phyloP scores from a whole-genome alignment of 2,113 vertebrate species.

The Ardeotis arabs region DNA sequence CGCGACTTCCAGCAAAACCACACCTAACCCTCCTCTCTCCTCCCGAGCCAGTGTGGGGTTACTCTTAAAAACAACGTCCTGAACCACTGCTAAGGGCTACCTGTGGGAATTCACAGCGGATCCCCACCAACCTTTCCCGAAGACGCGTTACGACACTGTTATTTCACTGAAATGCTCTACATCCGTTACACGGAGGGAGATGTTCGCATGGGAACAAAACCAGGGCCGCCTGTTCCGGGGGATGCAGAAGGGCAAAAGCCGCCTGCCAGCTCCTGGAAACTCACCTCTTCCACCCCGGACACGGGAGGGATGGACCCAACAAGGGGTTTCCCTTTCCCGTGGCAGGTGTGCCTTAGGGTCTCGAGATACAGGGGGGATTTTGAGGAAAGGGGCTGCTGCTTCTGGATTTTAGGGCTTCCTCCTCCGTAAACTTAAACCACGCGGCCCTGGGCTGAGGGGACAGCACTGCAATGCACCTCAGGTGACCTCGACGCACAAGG shows the following conservation, averaged over 20 bases:
- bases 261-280: background rate
- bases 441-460: background rate
- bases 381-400: background rate
- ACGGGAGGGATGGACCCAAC: background rate
- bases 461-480: fast-evolving
- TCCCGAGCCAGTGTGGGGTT: background rate
- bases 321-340: background rate
- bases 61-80: background rate
- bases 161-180: background rate
- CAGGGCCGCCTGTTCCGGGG: fast-evolving
- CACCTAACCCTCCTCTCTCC: background rate
- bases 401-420: background rate
- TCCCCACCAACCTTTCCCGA: background rate
- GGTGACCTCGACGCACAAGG: background rate
- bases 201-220: background rate
- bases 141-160: background rate
- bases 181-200: fast-evolving
- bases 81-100: background rate
- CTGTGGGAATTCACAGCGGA: background rate
- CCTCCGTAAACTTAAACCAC: background rate
- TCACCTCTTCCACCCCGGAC: background rate
- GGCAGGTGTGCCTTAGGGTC: background rate
- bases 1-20: background rate
- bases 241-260: background rate
- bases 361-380: fast-evolving